Percentiles rank a stretch among this genome's conserved stretches.
phyloP scores from a whole-genome alignment of 2,113 vertebrate genomes.

The Sprattus sprattus region DNA sequence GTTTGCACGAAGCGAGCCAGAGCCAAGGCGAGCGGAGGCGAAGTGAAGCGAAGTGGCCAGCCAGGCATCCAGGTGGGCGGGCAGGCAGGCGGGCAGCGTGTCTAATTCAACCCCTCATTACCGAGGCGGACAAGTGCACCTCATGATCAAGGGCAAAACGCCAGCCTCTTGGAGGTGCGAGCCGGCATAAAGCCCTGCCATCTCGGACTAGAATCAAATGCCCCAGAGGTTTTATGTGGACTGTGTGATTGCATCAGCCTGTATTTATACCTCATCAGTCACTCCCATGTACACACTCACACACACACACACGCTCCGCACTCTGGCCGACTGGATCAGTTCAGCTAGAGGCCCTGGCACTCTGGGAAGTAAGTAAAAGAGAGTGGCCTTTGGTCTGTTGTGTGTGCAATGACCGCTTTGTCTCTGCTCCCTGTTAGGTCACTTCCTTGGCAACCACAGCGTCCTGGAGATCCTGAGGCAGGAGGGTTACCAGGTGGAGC shows the following conservation, averaged over 20 bases:
- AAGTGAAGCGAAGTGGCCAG: too few species aligned
- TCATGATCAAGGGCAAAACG: constrained; percentile 30
- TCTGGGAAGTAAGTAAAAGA: neutral
- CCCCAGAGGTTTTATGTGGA: neutral
- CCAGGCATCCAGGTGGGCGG: too few species aligned
- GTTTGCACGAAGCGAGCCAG: too few species aligned
- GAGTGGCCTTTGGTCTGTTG: neutral
- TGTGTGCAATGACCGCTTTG: constrained; percentile 9
- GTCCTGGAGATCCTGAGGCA: constrained; percentile 93
- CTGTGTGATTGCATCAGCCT: constrained; percentile 3
- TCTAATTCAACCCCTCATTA: constrained; percentile 38
- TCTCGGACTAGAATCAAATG: neutral
- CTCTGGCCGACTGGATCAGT: neutral
- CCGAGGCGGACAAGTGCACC: constrained; percentile 44
- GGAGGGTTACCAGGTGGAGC: constrained; percentile 90
- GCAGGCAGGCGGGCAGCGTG: neutral
- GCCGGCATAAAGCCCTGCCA: neutral
- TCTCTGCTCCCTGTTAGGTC: constrained; percentile 75
- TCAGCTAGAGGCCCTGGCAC: neutral
- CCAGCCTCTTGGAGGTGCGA: neutral
- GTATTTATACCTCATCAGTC: neutral
- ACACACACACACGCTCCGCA: neutral
- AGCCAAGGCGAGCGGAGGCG: too few species aligned
- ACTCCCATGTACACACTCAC: neutral
- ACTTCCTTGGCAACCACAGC: constrained; percentile 97